Evolutionary conservation across 1,140 invertebrate species (phyloP).

Genomic region (Trichonephila clavata): DNA sequence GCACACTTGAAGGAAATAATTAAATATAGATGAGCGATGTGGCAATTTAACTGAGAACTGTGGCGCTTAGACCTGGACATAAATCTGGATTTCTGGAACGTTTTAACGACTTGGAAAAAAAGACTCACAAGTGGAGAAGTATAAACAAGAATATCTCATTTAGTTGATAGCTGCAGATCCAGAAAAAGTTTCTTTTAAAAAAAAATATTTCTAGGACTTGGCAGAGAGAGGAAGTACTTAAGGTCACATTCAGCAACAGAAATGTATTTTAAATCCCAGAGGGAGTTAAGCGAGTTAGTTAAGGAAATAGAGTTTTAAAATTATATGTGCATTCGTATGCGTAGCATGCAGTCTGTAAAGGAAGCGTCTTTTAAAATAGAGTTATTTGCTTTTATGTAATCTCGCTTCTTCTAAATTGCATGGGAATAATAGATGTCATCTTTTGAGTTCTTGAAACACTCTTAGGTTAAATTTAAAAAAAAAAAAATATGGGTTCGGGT

Average conservation of each 20-base stretch:
- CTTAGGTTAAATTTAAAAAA: not conserved
- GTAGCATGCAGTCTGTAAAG: not conserved
- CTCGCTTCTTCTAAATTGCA: not conserved
- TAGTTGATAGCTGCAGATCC: slow-evolving; percentile 3
- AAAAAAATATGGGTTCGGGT: not conserved
- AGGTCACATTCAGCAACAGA: not conserved
- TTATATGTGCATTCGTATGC: not conserved
- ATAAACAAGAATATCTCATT: slow-evolving; percentile 35
- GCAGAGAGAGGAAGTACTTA: slow-evolving; percentile 18
- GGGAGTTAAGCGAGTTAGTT: not conserved
- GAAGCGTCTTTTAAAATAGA: not conserved
- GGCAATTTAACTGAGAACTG: not conserved
- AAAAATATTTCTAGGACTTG: not conserved
- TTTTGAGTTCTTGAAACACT: not conserved
- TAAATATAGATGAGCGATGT: slow-evolving; percentile 34
- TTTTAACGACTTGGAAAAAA: slow-evolving; percentile 27
- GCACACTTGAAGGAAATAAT: slow-evolving; percentile 16
- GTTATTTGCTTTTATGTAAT: not conserved
- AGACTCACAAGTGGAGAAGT: not conserved
- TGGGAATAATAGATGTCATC: not conserved
- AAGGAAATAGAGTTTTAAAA: not conserved
- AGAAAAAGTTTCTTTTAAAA: not conserved
- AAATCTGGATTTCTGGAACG: slow-evolving; percentile 23
- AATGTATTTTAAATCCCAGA: not conserved
- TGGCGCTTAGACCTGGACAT: not conserved